Percentiles rank a stretch among this genome's conserved stretches.
These are phyloP conservation scores for Onthophagus taurus DNA, from an alignment of 1,140 invertebrate species.

Conservation along the genomic window DNA sequence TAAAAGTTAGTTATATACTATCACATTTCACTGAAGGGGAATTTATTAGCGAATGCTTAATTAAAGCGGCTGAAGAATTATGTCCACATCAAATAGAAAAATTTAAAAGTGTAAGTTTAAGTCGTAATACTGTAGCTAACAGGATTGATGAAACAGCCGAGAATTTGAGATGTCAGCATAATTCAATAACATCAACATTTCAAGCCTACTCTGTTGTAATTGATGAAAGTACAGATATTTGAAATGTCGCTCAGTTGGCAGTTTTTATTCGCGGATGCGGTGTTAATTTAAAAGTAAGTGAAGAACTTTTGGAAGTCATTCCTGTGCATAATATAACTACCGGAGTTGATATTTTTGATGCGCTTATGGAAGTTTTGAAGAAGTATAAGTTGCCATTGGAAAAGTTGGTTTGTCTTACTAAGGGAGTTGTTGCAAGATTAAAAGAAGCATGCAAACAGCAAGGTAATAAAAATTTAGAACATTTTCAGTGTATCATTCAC, in stretches of 20 bases:
- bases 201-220: too few relatives aligned
- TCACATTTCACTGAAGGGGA: not conserved
- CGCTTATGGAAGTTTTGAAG: not conserved
- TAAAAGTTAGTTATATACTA: too few relatives aligned
- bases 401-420: not conserved
- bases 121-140: not conserved
- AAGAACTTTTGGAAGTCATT: constrained; percentile 1
- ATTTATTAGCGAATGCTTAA: not conserved
- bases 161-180: too few relatives aligned
- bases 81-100: not conserved
- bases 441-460: not conserved
- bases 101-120: not conserved
- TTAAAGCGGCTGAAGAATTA: not conserved
- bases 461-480: not conserved
- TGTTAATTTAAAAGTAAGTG: constrained; percentile 1
- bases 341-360: constrained; percentile 1
- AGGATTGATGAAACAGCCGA: not conserved
- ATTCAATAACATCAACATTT: too few relatives aligned
- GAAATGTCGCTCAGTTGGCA: not conserved
- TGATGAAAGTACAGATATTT: not conserved
- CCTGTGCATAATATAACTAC: not conserved
- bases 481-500: not conserved
- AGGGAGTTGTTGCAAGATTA: not conserved
- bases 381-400: not conserved
- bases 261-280: constrained; percentile 1